phyloP scores from a whole-genome alignment of 2,113 vertebrate genomes.

The Heloderma charlesbogerti region DNA sequence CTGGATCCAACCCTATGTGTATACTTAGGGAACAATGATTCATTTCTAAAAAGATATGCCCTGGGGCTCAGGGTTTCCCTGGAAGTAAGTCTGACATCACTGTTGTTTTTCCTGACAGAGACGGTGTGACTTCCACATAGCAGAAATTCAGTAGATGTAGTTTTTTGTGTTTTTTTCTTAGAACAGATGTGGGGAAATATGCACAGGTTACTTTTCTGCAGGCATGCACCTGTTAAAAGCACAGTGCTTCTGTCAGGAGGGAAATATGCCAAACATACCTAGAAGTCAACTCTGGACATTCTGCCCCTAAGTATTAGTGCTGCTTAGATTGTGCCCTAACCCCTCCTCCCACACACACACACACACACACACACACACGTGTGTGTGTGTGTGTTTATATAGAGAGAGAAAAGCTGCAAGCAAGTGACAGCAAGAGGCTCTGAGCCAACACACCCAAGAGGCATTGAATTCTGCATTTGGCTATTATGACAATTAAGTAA shows the following conservation, averaged over 20 bases:
- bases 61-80: background rate
- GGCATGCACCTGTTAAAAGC: background rate
- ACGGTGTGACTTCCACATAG: background rate
- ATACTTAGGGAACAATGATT: background rate
- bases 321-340: no score
- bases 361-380: no score
- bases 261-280: background rate
- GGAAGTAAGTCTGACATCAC: background rate
- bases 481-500: background rate
- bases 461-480: background rate
- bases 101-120: background rate
- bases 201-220: no score
- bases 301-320: background rate
- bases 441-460: background rate
- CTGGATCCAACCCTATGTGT: background rate
- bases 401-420: background rate
- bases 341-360: no score
- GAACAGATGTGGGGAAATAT: background rate
- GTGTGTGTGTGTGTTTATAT: no score
- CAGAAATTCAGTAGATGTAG: background rate
- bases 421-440: background rate
- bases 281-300: background rate
- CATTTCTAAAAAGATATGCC: background rate
- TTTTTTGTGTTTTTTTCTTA: background rate
- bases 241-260: background rate